A percentile compares a stretch with the other conserved stretches of the same genome.
Conservation (phyloP, 2,113 vertebrate genomes). For the Candoia aspera region DNA sequence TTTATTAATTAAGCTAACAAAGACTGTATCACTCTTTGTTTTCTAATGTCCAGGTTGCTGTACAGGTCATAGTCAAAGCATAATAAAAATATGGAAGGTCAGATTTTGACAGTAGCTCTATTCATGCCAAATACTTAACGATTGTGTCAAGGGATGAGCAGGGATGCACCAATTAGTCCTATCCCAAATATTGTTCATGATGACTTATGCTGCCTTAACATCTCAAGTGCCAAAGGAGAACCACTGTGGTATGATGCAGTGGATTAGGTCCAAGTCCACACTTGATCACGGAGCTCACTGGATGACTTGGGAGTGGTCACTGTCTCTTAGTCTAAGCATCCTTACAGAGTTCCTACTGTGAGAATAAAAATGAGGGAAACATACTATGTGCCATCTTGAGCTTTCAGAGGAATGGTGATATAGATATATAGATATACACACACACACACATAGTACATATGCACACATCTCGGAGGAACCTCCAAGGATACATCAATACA, state of each 20-base stretch:
- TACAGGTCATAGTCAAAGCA: background rate
- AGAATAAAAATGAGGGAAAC: background rate
- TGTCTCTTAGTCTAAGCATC: background rate
- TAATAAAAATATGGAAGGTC: background rate
- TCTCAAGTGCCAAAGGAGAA: background rate
- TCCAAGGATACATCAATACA: background rate
- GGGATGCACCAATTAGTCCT: background rate
- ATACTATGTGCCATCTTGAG: background rate
- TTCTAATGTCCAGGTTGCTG: background rate
- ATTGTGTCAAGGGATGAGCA: background rate
- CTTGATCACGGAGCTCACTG: background rate
- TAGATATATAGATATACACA: background rate
- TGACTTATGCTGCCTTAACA: background rate
- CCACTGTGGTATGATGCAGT: background rate
- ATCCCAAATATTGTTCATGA: no score
- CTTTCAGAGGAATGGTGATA: background rate
- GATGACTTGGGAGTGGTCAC: background rate
- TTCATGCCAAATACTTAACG: background rate
- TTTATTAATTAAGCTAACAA: background rate
- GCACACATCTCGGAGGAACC: background rate
- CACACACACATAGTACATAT: background rate
- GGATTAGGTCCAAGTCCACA: background rate
- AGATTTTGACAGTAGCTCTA: background rate
- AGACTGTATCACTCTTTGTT: background rate
- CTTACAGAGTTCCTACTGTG: background rate